A percentile compares a stretch with the other conserved stretches of the same genome.
phyloP scores from a whole-genome alignment of 2,888 invertebrate species.

The Bellardia bayeri region DNA sequence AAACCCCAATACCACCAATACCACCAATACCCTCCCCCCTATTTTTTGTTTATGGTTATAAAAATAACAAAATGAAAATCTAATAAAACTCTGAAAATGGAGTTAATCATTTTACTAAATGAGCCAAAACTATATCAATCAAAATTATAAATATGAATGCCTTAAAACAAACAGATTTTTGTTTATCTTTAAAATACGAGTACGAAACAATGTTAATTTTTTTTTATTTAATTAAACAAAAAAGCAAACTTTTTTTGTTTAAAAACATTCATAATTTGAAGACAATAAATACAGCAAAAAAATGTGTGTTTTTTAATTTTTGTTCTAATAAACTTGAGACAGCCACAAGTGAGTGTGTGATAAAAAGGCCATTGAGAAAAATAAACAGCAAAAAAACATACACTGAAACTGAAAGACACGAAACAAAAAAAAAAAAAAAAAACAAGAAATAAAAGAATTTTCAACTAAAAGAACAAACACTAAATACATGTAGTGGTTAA shows the following conservation, averaged over 20 bases:
- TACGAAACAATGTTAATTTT: conserved; percentile 3
- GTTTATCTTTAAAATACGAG: not conserved
- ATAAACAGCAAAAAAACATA: conserved; percentile 16
- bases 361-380: conserved; percentile 67
- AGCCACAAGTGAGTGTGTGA: conserved; percentile 57
- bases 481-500: conserved; percentile 47
- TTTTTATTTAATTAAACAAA: not conserved
- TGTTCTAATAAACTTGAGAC: conserved; percentile 56
- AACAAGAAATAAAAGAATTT: conserved; percentile 26
- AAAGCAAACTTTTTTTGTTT: conserved; percentile 22
- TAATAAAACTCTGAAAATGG: too few species aligned
- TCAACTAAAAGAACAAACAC: conserved; percentile 55
- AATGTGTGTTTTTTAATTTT: not conserved
- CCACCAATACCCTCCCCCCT: too few species aligned
- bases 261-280: conserved; percentile 15
- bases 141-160: not conserved
- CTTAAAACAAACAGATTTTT: not conserved
- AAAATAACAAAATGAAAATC: too few species aligned
- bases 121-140: not conserved
- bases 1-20: too few species aligned
- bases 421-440: too few species aligned
- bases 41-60: too few species aligned
- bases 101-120: too few species aligned
- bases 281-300: conserved; percentile 22
- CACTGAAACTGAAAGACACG: conserved; percentile 29